Evolutionary conservation across 2,888 invertebrate species (phyloP).

Genomic region (Helicoverpa assulta): DNA sequence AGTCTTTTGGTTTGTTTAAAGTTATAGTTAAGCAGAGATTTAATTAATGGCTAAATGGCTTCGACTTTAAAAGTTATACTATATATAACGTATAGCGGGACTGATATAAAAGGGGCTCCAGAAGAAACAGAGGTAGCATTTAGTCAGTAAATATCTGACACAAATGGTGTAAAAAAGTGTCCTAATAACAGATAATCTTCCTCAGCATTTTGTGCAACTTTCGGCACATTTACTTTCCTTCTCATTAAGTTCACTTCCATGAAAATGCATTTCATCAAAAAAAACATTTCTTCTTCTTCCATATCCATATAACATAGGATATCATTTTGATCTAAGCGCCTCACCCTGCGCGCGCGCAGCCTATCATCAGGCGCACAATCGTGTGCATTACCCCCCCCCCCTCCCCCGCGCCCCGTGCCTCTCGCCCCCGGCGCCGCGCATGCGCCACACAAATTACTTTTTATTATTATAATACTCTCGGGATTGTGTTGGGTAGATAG

Average conservation of each 20-base stretch:
- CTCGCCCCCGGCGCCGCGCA: slow-evolving; percentile 60
- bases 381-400: slow-evolving; percentile 68
- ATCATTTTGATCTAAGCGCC: slow-evolving; percentile 19
- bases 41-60: too few relatives aligned
- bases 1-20: not conserved
- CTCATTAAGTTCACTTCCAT: too few relatives aligned
- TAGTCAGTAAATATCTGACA: too few relatives aligned
- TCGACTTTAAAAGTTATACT: too few relatives aligned
- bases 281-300: not conserved
- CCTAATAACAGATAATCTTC: too few relatives aligned
- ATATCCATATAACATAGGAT: not conserved
- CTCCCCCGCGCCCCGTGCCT: slow-evolving; percentile 49
- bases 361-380: slow-evolving; percentile 72
- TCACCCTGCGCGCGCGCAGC: slow-evolving; percentile 58
- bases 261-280: too few relatives aligned
- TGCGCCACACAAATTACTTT: slow-evolving; percentile 66
- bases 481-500: slow-evolving; percentile 42
- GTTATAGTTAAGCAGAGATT: not conserved
- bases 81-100: too few relatives aligned
- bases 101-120: too few relatives aligned
- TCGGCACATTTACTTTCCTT: too few relatives aligned
- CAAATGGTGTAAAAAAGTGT: too few relatives aligned
- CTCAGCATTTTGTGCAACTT: too few relatives aligned
- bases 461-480: slow-evolving; percentile 65
- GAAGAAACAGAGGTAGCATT: too few relatives aligned